Conservation (phyloP, 2,113 vertebrate genomes). For the Hypomesus transpacificus region DNA sequence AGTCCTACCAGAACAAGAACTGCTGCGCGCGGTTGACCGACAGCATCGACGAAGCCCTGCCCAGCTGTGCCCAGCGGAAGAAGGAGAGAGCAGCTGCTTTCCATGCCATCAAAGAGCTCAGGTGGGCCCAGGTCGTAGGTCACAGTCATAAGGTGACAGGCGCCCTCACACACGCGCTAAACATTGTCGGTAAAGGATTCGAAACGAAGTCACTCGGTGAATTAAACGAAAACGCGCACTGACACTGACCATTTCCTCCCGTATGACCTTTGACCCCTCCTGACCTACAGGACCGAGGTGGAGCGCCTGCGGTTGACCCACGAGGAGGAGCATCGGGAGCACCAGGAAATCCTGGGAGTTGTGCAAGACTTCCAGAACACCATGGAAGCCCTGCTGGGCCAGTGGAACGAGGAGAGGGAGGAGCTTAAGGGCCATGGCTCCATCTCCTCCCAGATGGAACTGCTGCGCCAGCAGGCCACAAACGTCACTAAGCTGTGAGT, state of each 20-base stretch:
- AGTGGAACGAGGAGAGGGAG: not conserved
- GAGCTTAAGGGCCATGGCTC: not conserved
- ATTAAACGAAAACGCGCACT: not conserved
- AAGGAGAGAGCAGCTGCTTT: not conserved
- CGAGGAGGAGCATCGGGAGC: constrained; percentile 7
- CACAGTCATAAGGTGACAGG: not conserved
- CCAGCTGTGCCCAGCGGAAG: constrained; percentile 22
- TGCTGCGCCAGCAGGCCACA: constrained; percentile 2
- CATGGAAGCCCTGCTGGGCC: constrained; percentile 9
- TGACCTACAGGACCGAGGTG: constrained; percentile 5
- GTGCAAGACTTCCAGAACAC: constrained; percentile 2
- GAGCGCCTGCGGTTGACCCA: constrained; percentile 8
- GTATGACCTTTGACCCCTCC: not conserved
- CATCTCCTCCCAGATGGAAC: not conserved
- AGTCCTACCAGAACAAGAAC: not conserved
- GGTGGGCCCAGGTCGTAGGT: not conserved
- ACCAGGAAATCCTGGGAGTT: constrained; percentile 7
- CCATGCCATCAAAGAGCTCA: constrained; percentile 17
- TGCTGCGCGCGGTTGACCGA: not conserved
- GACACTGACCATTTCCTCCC: not conserved
- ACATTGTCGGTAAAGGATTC: not conserved
- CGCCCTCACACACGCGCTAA: not conserved
- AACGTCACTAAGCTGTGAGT: constrained; percentile 20
- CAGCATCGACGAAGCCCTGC: not conserved
- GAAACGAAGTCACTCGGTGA: not conserved